Conservation (phyloP, 2,797 vertebrate species). For the Takifugu rubripes region DNA sequence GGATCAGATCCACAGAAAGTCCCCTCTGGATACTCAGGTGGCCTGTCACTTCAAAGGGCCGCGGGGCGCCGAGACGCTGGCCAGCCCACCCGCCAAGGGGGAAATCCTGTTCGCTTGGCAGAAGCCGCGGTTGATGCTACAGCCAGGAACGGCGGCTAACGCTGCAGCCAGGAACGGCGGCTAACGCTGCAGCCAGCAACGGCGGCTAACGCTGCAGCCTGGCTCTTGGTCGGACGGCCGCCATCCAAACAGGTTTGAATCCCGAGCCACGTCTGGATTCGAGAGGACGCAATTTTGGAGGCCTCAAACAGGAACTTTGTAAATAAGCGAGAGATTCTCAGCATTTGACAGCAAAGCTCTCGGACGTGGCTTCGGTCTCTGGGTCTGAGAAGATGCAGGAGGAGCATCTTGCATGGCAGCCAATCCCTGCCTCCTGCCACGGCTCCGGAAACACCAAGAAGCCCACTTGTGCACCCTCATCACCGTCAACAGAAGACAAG, state of each 20-base stretch:
- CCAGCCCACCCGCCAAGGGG: conserved; percentile 50
- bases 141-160: too few relatives aligned
- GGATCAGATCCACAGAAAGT: conserved; percentile 61
- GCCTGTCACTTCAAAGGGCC: conserved; percentile 72
- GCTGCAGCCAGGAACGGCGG: conserved; percentile 24
- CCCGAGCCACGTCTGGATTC: conserved; percentile 41
- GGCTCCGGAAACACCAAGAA: conserved; percentile 2
- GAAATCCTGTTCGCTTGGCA: conserved; percentile 65
- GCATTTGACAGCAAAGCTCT: conserved; percentile 1
- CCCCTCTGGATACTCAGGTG: conserved; percentile 47
- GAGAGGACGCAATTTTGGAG: conserved; percentile 23
- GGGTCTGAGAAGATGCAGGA: background rate
- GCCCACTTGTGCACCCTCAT: conserved; percentile 33
- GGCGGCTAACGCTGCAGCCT: conserved; percentile 16
- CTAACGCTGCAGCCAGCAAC: conserved; percentile 38
- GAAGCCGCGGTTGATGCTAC: conserved; percentile 43
- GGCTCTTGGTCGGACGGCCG: conserved; percentile 37
- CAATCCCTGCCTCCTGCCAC: conserved; percentile 16
- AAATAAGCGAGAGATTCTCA: background rate
- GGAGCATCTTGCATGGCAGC: too few relatives aligned
- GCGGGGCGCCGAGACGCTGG: conserved; percentile 45
- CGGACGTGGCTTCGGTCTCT: conserved; percentile 1
- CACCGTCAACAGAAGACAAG: conserved; percentile 39
- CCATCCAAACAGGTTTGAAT: conserved; percentile 58
- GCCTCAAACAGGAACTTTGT: background rate